Conservation (phyloP, 2,797 vertebrate genomes). For the Chrysolophus pictus region DNA sequence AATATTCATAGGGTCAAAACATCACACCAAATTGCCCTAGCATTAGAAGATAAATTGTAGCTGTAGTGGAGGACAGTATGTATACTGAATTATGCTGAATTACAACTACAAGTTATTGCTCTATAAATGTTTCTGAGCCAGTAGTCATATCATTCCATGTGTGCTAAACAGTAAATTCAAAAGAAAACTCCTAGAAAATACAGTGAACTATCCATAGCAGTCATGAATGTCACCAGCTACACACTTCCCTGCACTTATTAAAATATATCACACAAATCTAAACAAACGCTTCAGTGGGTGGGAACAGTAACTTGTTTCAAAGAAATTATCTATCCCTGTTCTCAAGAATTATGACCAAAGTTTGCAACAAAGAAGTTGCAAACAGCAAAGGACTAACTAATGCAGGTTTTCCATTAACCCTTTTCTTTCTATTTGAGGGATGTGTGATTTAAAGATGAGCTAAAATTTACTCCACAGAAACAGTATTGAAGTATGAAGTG, state of each 20-base stretch:
- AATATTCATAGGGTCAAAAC: not conserved
- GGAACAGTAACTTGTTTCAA: not conserved
- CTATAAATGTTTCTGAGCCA: not conserved
- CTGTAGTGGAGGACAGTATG: not conserved
- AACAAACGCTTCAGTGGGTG: not conserved
- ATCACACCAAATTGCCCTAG: not conserved
- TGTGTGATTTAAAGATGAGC: not conserved
- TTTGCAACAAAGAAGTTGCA: conserved; percentile 3
- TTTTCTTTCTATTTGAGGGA: conserved; percentile 1
- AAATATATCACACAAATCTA: not conserved
- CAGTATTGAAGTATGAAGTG: not conserved
- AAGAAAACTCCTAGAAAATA: not conserved
- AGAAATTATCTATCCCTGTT: not conserved
- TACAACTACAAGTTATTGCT: not conserved
- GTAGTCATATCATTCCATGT: rapidly evolving
- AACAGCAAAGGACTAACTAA: conserved; percentile 1
- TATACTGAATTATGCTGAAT: not conserved
- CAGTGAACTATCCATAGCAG: not conserved
- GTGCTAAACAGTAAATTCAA: not conserved
- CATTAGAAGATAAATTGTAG: not conserved
- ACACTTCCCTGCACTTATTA: not conserved
- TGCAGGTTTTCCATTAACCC: not conserved
- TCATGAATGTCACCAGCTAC: not conserved
- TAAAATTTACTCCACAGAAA: conserved; percentile 14
- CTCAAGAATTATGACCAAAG: not conserved